Percentiles rank a stretch among this genome's conserved stretches.
Evolutionary conservation across 2,797 vertebrate species (phyloP).

Genomic region (Gobio occitaniae): DNA sequence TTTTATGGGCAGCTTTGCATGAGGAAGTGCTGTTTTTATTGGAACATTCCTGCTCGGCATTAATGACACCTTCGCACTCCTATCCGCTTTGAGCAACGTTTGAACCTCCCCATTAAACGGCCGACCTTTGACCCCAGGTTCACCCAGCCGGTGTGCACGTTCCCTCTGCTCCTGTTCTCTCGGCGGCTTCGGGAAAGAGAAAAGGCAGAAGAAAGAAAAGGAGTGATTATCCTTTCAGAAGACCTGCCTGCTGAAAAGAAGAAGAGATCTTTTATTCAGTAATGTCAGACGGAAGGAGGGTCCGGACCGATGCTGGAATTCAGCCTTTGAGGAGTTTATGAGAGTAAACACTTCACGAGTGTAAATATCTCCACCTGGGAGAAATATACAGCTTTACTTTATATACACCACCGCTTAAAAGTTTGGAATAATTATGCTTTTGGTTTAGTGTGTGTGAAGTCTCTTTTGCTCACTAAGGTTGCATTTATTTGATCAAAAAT

Average conservation of each 20-base stretch:
- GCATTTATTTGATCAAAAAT: neutral
- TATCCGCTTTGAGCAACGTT: constrained; percentile 76
- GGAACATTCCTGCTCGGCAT: constrained; percentile 78
- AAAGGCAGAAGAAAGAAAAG: constrained; percentile 72
- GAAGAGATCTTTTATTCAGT: constrained; percentile 77
- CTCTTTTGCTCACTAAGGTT: neutral
- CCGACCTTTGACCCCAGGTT: constrained; percentile 77
- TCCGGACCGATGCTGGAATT: constrained; percentile 9
- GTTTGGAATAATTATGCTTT: neutral
- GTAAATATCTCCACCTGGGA: constrained; percentile 56
- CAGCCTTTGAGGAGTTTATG: constrained; percentile 31
- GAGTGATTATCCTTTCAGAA: constrained; percentile 75
- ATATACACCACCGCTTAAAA: neutral
- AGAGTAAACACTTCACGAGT: constrained; percentile 16
- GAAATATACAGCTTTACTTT: neutral
- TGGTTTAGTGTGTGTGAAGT: neutral
- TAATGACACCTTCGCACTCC: constrained; percentile 78
- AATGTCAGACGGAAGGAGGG: constrained; percentile 72
- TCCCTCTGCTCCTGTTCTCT: constrained; percentile 70
- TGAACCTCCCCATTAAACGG: constrained; percentile 81
- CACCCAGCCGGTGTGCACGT: constrained; percentile 78
- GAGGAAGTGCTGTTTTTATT: constrained; percentile 77
- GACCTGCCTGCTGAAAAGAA: constrained; percentile 66
- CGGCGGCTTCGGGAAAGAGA: constrained; percentile 61
- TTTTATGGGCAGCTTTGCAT: constrained; percentile 69